phyloP scores from a whole-genome alignment of 2,888 invertebrate species.

The Nomada ruficornis region DNA sequence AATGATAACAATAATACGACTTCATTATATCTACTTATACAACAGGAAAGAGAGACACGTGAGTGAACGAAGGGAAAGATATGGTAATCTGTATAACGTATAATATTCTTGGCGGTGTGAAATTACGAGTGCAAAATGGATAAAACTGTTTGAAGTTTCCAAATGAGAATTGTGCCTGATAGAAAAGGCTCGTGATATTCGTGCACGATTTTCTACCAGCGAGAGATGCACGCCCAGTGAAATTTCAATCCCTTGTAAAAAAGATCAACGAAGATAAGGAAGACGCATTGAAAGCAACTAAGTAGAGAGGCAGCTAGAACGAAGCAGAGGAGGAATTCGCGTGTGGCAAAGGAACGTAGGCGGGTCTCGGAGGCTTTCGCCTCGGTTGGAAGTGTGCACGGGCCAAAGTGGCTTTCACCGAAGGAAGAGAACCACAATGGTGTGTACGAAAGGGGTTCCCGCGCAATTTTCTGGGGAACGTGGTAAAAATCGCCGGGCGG shows the following conservation, averaged over 20 bases:
- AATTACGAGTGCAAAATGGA: too few relatives aligned
- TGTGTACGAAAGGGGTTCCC: constrained; percentile 19
- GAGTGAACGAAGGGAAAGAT: too few relatives aligned
- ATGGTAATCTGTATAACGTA: too few relatives aligned
- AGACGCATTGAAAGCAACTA: constrained; percentile 27
- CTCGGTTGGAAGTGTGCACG: constrained; percentile 28
- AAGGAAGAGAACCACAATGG: constrained; percentile 59
- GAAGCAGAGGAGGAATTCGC: constrained; percentile 62
- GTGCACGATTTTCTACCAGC: background rate
- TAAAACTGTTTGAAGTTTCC: too few relatives aligned
- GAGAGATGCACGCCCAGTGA: background rate
- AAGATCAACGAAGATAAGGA: constrained; percentile 16
- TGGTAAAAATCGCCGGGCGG: constrained; percentile 18
- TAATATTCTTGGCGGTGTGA: too few relatives aligned
- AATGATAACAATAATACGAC: too few relatives aligned
- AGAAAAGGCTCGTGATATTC: background rate
- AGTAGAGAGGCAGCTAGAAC: constrained; percentile 30
- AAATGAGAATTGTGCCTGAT: too few relatives aligned
- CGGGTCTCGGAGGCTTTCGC: constrained; percentile 64
- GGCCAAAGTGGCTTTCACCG: constrained; percentile 66
- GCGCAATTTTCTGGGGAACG: constrained; percentile 38
- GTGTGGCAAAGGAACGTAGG: constrained; percentile 61
- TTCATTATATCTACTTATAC: too few relatives aligned
- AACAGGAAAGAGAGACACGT: too few relatives aligned
- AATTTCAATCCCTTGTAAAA: background rate